Evolutionary conservation across 2,113 vertebrate species (phyloP), one percentile per base, ranked within the genome.

Genomic region (Solea solea): DNA sequence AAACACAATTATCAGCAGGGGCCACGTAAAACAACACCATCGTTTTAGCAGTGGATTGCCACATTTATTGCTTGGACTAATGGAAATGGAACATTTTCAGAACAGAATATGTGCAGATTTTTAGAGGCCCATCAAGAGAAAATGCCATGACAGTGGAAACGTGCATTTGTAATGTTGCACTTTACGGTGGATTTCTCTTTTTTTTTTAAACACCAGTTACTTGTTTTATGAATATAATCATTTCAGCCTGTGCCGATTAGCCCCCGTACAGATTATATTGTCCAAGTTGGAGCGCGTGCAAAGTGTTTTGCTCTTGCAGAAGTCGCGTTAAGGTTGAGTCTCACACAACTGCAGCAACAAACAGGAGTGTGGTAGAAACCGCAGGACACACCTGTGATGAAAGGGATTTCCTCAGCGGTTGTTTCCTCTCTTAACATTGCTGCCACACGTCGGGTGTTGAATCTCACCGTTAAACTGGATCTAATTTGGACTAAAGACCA

Each of bases 381-480:
- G 46, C 54, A 10, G 40, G 46, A 69, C 46, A 8, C 11, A 63
- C 78, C 82, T 77, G 46, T 39, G 82, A 83, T 89, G 55, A 85
- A 86, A 84, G 78, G 64, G 66, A 50, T 69, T 76, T 69, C 71
- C 72, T 77, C 58, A 57, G 53, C 69, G 61, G 65, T 61, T 75
- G 63, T 69, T 68, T 58, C 45, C 44, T 5, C 41, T 25, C 12
- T 21, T 10, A 12, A 53, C 13, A n/a, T 39, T n/a, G 4, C 65
- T 51, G 7, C 72, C 69, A 66, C 64, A 54, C 62, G 70, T 73
- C 76, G n/a, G 74, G 14, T 56, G 21, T 28, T 64, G 56, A 60
- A 48, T 61, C 60, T 61, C n/a, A n/a, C 55, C 41, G 16, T 55
- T 39, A 72, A 76, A 70, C 41, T 84, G 72, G 72, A 85, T 73